These are phyloP conservation scores for Tauraco hartlaubi DNA, from an alignment of 2,797 vertebrate species.

Conservation along the genomic window DNA sequence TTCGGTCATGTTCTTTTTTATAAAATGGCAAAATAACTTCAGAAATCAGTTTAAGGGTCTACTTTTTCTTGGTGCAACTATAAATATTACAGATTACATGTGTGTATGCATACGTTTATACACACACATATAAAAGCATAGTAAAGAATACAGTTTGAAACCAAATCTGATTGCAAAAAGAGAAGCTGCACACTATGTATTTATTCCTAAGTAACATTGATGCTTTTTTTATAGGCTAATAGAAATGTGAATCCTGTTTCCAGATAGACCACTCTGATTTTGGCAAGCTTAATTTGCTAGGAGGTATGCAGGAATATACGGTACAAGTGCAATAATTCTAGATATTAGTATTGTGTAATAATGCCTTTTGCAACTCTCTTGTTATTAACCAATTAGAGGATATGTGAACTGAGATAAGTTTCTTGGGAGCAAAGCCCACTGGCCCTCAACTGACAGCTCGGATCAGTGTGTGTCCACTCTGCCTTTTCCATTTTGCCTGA, in stretches of 20 bases:
- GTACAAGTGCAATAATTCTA: not conserved
- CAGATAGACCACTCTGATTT: not conserved
- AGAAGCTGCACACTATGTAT: not conserved
- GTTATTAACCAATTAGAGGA: not conserved
- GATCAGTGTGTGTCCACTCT: fast-evolving
- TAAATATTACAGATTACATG: not conserved
- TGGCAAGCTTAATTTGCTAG: not conserved
- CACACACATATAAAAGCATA: not conserved
- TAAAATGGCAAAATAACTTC: conserved; percentile 1
- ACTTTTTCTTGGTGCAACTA: not conserved
- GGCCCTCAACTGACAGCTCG: not conserved
- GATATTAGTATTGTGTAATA: not conserved
- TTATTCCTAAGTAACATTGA: not conserved
- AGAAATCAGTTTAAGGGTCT: not conserved
- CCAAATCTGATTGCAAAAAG: not conserved
- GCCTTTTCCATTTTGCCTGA: not conserved
- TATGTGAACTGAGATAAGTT: not conserved
- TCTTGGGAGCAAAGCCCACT: not conserved
- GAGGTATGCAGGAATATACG: not conserved
- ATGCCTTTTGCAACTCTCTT: not conserved
- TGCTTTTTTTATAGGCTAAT: conserved; percentile 5
- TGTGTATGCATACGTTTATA: not conserved
- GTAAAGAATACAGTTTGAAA: not conserved
- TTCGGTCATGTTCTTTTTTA: not conserved
- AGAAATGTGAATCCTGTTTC: not conserved